A percentile compares a stretch with the other conserved stretches of the same genome.
Evolutionary conservation across 1,140 invertebrate species (phyloP).

Genomic region (Batillaria attramentaria): DNA sequence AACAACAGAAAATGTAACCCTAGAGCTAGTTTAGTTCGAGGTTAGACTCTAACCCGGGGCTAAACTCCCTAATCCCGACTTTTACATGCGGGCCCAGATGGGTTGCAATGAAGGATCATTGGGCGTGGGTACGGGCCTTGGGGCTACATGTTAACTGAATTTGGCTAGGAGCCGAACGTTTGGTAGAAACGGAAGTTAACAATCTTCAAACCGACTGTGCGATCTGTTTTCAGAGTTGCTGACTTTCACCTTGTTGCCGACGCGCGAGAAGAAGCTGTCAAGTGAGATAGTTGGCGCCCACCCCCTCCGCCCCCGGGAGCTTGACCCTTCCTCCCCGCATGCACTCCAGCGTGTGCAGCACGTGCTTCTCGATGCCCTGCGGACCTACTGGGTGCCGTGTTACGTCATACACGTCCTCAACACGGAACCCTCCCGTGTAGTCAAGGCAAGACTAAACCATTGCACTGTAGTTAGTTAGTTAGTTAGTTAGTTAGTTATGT

Average conservation of each 20-base stretch:
- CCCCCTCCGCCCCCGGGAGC: background rate
- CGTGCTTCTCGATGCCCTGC: constrained; percentile 20
- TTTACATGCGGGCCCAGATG: too few relatives aligned
- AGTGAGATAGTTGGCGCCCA: background rate
- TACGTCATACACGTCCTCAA: constrained; percentile 25
- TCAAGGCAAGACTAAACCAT: background rate
- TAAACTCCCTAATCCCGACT: too few relatives aligned
- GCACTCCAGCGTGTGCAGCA: constrained; percentile 9
- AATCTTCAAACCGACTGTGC: too few relatives aligned
- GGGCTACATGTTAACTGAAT: too few relatives aligned
- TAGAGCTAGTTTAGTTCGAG: too few relatives aligned
- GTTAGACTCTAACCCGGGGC: too few relatives aligned
- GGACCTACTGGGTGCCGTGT: constrained; percentile 23
- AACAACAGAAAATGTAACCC: too few relatives aligned
- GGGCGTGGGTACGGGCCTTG: too few relatives aligned
- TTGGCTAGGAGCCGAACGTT: background rate
- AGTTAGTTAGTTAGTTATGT: too few relatives aligned
- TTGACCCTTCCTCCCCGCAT: constrained; percentile 14
- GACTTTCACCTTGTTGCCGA: constrained; percentile 17
- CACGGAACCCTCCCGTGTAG: background rate
- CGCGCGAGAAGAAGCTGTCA: background rate
- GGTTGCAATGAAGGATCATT: too few relatives aligned
- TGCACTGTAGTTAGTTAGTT: too few relatives aligned
- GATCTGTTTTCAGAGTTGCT: constrained; percentile 9
- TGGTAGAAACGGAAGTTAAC: too few relatives aligned